Evolutionary conservation across 2,888 invertebrate genomes (phyloP), one percentile per base, ranked within the genome.

Genomic region (Mechanitis mazaeus): DNA sequence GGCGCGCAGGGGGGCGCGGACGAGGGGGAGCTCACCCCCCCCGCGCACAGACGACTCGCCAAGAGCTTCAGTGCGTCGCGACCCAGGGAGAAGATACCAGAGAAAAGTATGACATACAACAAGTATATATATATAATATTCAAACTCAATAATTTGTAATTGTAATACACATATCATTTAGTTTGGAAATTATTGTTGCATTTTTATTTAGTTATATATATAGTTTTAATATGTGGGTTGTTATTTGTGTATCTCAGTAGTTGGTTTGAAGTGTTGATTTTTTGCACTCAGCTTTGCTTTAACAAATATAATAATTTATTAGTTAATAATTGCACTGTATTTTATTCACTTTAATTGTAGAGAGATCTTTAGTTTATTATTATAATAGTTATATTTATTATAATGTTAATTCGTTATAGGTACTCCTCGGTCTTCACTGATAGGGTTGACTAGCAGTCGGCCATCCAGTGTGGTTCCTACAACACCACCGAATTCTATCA

Each of bases 1-100:
- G 77, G 65, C 78, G 75, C 71, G 63, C 90, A 74, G 76, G 71
- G 66, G 74, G 77, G 65, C 77, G 75, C 71, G 61, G 90, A 91
- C 71, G 93, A 92, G 70, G 93, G 93, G 75, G 93, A 94, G 71
- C 94, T 94, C 69, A 96, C 96, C 74, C 96, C 96, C 75, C 96
- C 96, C 73, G 93, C 96, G 72, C 96, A 96, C 86, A 93, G 97
- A 77, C 94, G 96, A 77, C 93, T 96, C 84, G 96, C 96, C 77
- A 97, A 97, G 92, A 96, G 96, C 87, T 96, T 97, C 93, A 96
- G 96, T 91, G 94, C 96, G 75, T 93, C 95, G 55, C 73, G 81
- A 53, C 81, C 84, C 3, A 60, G 79, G 60, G 82, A 83, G 68
- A 81, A 80, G 68, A 72, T 75, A 64, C 70, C 73, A 1, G 88